A percentile compares a stretch with the other conserved stretches of the same genome.
Conservation (phyloP, 2,113 vertebrate species). For the Accipiter cooperii region DNA sequence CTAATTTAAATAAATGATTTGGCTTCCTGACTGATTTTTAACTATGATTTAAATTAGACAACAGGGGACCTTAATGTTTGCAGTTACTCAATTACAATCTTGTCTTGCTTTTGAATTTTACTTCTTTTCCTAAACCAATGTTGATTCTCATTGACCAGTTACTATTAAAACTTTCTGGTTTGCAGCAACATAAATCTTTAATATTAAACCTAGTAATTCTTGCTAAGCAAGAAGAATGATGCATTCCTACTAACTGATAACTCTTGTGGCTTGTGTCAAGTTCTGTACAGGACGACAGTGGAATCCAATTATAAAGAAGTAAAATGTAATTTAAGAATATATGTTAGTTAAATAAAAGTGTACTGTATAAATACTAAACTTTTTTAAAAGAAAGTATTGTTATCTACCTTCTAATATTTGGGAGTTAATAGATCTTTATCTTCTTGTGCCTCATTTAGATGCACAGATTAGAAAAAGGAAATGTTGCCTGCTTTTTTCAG, state of each 20-base stretch:
- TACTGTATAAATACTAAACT: neutral
- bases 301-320: neutral
- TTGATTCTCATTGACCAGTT: neutral
- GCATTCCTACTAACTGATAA: neutral
- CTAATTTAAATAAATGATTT: neutral
- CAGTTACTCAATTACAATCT: neutral
- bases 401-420: neutral
- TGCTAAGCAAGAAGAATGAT: neutral
- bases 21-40: neutral
- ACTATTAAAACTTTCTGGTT: neutral
- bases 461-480: neutral
- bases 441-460: neutral
- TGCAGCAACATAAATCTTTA: neutral
- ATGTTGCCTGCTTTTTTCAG: neutral
- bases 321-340: neutral
- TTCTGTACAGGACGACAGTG: neutral
- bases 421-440: neutral
- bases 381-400: neutral
- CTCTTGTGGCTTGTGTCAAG: neutral
- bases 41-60: neutral
- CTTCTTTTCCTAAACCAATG: neutral
- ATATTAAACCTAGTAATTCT: neutral
- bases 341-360: neutral
- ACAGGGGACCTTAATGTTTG: neutral
- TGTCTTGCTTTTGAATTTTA: neutral